Evolutionary conservation across 2,888 invertebrate genomes (phyloP).

Genomic region (Suillia variegata): DNA sequence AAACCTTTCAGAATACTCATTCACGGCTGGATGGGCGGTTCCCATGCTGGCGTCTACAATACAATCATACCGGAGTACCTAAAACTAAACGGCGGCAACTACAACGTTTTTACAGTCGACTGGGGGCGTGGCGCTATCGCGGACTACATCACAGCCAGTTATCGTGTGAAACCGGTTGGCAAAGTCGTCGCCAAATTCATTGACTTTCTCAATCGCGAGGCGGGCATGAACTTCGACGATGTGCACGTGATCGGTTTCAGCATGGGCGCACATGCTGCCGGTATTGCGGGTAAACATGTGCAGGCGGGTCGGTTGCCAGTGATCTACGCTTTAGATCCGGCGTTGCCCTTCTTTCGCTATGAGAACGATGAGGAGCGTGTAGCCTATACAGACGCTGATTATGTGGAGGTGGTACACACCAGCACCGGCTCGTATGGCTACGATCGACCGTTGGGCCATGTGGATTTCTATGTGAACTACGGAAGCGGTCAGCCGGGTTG

Average conservation of each 20-base stretch:
- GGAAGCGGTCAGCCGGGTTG: slow-evolving; percentile 69
- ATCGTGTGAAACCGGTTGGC: slow-evolving; percentile 63
- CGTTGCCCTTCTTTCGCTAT: slow-evolving; percentile 58
- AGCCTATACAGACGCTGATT: slow-evolving; percentile 69
- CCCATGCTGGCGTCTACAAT: slow-evolving; percentile 45
- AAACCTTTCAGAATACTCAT: slow-evolving; percentile 46
- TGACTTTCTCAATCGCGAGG: slow-evolving; percentile 69
- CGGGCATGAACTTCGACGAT: slow-evolving; percentile 49
- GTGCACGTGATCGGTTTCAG: slow-evolving; percentile 63
- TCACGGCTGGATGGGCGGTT: slow-evolving; percentile 56
- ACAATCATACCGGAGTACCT: slow-evolving; percentile 49
- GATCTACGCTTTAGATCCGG: slow-evolving; percentile 69
- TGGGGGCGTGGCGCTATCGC: slow-evolving; percentile 57
- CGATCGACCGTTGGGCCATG: slow-evolving; percentile 62
- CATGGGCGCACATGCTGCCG: slow-evolving; percentile 68
- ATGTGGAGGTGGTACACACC: slow-evolving; percentile 77
- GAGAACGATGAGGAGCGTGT: slow-evolving; percentile 57
- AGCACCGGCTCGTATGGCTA: slow-evolving; percentile 63
- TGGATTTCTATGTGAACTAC: slow-evolving; percentile 68
- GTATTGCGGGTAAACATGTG: slow-evolving; percentile 63
- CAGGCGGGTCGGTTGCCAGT: slow-evolving; percentile 47
- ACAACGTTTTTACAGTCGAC: slow-evolving; percentile 54
- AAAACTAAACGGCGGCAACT: slow-evolving; percentile 34
- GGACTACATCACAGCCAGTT: slow-evolving; percentile 54
- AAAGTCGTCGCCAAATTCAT: slow-evolving; percentile 67